Base-by-base conservation (phyloP, 2,888 invertebrate species). In the Rotaria macrura region DNA sequence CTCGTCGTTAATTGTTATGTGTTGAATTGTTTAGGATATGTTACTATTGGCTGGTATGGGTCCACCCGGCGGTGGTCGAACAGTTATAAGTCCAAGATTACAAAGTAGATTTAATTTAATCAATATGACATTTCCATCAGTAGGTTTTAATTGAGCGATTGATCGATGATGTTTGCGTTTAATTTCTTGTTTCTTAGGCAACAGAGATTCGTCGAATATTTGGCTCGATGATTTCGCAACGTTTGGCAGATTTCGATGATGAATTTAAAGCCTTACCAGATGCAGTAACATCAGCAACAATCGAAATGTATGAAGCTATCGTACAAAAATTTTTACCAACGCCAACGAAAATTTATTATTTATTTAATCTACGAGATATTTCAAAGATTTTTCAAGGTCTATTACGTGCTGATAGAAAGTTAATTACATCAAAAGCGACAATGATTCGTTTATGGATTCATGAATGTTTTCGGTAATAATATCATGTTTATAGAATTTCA, bases 401-500 rank as follows among this genome's bases (percentile, higher is more conserved):
- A 29, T 90, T 96, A 34, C 92, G 95, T 87, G 93, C 94, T 87
- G 93, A 94, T 90, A 94, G 93, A 87, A 94, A 94, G 88, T 94
- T 93, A 89, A 95, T 95, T 87, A 94, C 94, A 89, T 94, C 94
- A 0, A 94, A 93, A 88, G 88, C 92, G 0, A 92, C 93, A 0
- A 93, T 95, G 88, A 92, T 95, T 2, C 93, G 95, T 47, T 92
- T 96, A 25, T 96, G 96, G 96, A 92, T 95, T 85, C 95, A 95
- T 91, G 96, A 96, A 90, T 93, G 94, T 87, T 95, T 94, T 89
- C 89, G 90, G 90, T 90, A 86, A 29, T 17, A 5, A 55, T 57
- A n/a, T n/a, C n/a, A n/a, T n/a, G n/a, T n/a, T n/a, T n/a, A n/a
- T n/a, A n/a, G n/a, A n/a, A n/a, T n/a, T n/a, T n/a, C n/a, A n/a